Evolutionary conservation across 2,888 invertebrate genomes (phyloP).

Genomic region (Cheiracanthium punctorium): DNA sequence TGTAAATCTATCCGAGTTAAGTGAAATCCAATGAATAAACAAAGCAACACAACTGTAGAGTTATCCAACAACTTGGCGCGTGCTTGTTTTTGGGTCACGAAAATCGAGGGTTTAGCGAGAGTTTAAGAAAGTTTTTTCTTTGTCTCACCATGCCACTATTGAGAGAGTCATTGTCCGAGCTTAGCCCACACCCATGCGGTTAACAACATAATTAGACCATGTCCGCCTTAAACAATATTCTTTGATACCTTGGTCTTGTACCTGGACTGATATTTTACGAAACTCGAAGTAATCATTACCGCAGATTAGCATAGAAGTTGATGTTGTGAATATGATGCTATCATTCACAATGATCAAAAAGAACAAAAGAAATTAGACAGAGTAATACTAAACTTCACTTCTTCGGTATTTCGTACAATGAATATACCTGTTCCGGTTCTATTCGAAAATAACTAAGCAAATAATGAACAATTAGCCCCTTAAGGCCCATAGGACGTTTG

Average conservation of each 20-base stretch:
- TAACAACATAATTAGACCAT: slow-evolving; percentile 6
- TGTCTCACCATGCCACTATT: neutral
- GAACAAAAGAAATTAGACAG: too few relatives aligned
- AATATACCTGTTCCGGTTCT: too few relatives aligned
- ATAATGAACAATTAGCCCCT: too few relatives aligned
- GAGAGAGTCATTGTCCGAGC: slow-evolving; percentile 28
- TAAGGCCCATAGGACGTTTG: too few relatives aligned
- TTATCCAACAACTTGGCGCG: neutral
- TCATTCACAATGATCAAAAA: too few relatives aligned
- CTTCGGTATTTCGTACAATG: too few relatives aligned
- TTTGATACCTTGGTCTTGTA: neutral
- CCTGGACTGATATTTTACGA: too few relatives aligned
- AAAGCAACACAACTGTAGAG: neutral
- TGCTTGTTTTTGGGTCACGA: slow-evolving; percentile 20
- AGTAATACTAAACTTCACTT: too few relatives aligned
- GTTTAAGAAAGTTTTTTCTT: slow-evolving; percentile 17
- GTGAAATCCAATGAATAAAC: neutral
- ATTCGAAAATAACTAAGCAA: too few relatives aligned
- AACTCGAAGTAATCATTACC: too few relatives aligned
- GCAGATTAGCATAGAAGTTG: too few relatives aligned
- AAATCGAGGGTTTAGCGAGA: slow-evolving; percentile 23
- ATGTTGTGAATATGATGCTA: too few relatives aligned
- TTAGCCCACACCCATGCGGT: slow-evolving; percentile 31
- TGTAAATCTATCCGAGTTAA: neutral
- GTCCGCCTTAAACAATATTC: neutral